These are phyloP conservation scores for Laticauda laticaudata DNA, from an alignment of 2,113 vertebrate genomes.

Conservation along the genomic window DNA sequence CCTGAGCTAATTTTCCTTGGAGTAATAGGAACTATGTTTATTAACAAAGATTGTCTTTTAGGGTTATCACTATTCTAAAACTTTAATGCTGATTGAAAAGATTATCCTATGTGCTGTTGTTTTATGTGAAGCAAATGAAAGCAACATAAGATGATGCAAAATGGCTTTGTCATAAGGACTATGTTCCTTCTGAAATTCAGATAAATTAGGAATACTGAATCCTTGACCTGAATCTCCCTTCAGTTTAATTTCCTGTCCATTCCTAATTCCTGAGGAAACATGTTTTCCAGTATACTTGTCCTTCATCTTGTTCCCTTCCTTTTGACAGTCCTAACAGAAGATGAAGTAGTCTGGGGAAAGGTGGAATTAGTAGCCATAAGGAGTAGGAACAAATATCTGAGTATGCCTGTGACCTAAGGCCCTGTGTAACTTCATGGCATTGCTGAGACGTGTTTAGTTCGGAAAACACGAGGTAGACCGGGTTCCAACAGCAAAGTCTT, in stretches of 20 bases:
- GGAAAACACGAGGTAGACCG: no score
- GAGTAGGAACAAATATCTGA: neutral
- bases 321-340: conserved; percentile 11
- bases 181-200: conserved; percentile 1
- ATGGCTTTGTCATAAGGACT: conserved; percentile 10
- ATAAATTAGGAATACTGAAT: conserved; percentile 10
- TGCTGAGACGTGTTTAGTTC: no score
- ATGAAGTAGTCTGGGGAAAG: conserved; percentile 8
- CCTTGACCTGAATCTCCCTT: conserved; percentile 18
- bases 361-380: neutral
- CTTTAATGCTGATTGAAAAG: neutral
- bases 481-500: no score
- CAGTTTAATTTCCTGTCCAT: conserved; percentile 11
- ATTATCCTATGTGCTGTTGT: neutral
- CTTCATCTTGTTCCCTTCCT: neutral
- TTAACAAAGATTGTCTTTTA: neutral
- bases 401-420: neutral
- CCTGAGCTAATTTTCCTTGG: neutral
- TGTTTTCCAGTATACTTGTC: conserved; percentile 13
- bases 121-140: neutral
- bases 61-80: neutral
- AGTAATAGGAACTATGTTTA: neutral
- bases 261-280: conserved; percentile 11
- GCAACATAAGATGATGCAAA: neutral
- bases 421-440: neutral